Evolutionary conservation across 2,888 invertebrate species (phyloP), one percentile per base, ranked within the genome.

Genomic region (Monochamus alternatus): DNA sequence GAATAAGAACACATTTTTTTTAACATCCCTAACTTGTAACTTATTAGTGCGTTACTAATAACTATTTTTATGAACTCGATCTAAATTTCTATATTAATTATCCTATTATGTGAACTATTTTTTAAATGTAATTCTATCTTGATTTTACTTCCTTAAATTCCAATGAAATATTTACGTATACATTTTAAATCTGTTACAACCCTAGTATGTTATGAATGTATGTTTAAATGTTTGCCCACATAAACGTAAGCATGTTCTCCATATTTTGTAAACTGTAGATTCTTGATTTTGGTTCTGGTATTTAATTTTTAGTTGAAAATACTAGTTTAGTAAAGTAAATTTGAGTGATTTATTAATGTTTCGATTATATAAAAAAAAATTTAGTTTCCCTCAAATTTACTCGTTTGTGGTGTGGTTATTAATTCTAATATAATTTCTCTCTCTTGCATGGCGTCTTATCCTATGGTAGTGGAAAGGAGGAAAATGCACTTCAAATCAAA

Each of bases 401-500:
- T 47, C 64, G 73, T 74, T 69, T 77, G 75, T 84, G 84, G 84
- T 84, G 83, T 85, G 83, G 80, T 82, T 47, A 80, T 80, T 81
- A 81, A 81, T 85, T 88, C 87, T 88, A 88, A 88, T 87, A 85
- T 86, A 83, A 85, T 86, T 87, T 88, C 86, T 89, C 87, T 91
- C 90, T 91, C 90, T 91, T 92, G 92, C 92, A 92, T 92, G 91
- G 91, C 90, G 85, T 87, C 88, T 88, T 88, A 87, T 85, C 87
- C 87, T 88, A 85, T 88, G 88, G 88, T 91, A 92, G 92, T 92
- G 92, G 92, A 90, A 91, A 91, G 90, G 92, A 92, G 90, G 92
- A 92, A 90, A 92, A 91, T 91, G 92, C 91, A 90, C 91, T 92
- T 90, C 91, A 91, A 90, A 91, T 90, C 91, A 92, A 92, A 92